Conservation (phyloP, 2,888 invertebrate species). For the Automeris io region DNA sequence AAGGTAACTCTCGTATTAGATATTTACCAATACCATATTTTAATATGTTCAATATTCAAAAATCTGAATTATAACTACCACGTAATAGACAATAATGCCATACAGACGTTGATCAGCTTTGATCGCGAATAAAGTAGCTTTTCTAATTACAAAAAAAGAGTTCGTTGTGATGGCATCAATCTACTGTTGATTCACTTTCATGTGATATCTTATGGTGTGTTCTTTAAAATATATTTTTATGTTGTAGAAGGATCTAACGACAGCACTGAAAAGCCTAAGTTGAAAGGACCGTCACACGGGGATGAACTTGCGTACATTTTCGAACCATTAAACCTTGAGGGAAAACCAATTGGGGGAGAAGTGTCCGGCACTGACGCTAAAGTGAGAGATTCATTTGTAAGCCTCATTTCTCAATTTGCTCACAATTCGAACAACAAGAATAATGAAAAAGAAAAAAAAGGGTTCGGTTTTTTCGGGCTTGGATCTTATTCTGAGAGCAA, state of each 20-base stretch:
- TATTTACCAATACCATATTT: too few relatives aligned
- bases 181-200: too few relatives aligned
- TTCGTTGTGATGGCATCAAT: too few relatives aligned
- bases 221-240: too few relatives aligned
- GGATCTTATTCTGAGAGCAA: conserved; percentile 36
- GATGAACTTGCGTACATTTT: conserved; percentile 85
- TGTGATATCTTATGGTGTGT: too few relatives aligned
- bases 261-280: conserved; percentile 20
- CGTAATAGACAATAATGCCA: too few relatives aligned
- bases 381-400: conserved; percentile 81
- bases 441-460: conserved; percentile 20
- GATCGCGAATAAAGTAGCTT: too few relatives aligned
- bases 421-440: conserved; percentile 39
- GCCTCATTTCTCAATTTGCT: conserved; percentile 82
- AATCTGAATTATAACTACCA: too few relatives aligned
- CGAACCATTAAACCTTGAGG: conserved; percentile 79
- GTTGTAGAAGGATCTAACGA: conserved; percentile 23
- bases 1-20: too few relatives aligned
- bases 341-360: conserved; percentile 62
- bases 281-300: conserved; percentile 78
- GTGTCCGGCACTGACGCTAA: conserved; percentile 75
- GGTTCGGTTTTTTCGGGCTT: conserved; percentile 27
- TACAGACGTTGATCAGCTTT: too few relatives aligned
- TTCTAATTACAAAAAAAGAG: too few relatives aligned
- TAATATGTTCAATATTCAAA: too few relatives aligned